Evolutionary conservation across 1,140 invertebrate genomes (phyloP), one percentile per base, ranked within the genome.

Genomic region (Pogonomyrmex californicus): DNA sequence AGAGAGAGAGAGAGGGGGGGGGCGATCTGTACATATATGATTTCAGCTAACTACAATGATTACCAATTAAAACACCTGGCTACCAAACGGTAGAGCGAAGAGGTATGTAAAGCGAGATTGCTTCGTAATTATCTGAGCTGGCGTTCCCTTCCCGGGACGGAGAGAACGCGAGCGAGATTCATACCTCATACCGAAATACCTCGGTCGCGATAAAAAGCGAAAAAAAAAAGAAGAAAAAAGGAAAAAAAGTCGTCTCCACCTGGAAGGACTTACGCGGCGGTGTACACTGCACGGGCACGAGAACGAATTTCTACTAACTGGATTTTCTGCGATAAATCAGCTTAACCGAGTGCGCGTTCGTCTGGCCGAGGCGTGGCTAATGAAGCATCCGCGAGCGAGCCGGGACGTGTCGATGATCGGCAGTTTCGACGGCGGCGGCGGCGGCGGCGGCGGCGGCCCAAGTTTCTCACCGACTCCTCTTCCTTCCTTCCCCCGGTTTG

Each of bases 311-410:
- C 51, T 60, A 17, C 86, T 86, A 88, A 88, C 76, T 68, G 77
- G 85, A 88, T 88, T 88, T 88, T 87, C 87, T 70, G 77, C 56
- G 85, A 88, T 87, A 83, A 87, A 87, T 87, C 86, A 75, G 70
- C 47, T 88, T 81, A 81, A 82, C 73, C 62, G 60, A 78, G 51
- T 49, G 30, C 71, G 49, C 44, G 75, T 60, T 51, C 58, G 41
- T 56, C 56, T 36, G 10, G 51, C 41, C 75, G 47, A 81, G 87
- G 70, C 78, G 87, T 81, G 78, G 88, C 66, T 88, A 90, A 90
- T 62, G 78, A 68, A 79, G 54, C 85, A 66, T 86, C 85, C 68
- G 79, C 79, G 66, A 75, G 68, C 79, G 87, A 78, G n/a, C 23
- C 83, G 58, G 75, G 65, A 86, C 66, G 87, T 62, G 87, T n/a